phyloP scores from a whole-genome alignment of 2,797 vertebrate genomes.

The Sebastolobus alascanus region DNA sequence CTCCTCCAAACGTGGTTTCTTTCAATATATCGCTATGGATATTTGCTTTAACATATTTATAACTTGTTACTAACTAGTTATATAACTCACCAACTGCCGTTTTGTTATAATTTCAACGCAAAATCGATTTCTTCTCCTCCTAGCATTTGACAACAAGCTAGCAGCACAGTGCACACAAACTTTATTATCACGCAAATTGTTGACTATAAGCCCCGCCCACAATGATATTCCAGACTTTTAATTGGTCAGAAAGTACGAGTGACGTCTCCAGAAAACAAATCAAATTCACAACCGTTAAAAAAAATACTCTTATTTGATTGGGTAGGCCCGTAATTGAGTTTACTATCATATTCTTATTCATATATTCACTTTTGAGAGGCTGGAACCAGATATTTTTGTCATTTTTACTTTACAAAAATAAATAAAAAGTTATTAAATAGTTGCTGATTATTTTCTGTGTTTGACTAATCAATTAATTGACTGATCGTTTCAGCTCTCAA shows the following conservation, averaged over 20 bases:
- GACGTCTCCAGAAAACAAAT: background rate
- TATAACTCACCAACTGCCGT: background rate
- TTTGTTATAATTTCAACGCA: background rate
- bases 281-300: background rate
- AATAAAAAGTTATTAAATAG: background rate
- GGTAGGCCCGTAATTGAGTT: background rate
- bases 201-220: background rate
- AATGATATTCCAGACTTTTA: background rate
- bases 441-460: background rate
- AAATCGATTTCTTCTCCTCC: background rate
- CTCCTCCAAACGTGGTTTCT: background rate
- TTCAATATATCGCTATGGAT: background rate
- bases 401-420: background rate
- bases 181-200: background rate
- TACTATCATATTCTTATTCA: too few relatives aligned
- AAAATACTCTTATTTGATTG: background rate
- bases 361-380: background rate
- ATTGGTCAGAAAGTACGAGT: background rate
- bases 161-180: background rate
- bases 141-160: too few relatives aligned
- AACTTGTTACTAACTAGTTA: too few relatives aligned
- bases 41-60: background rate
- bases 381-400: background rate
- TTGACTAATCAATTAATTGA: background rate
- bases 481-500: background rate